Base-by-base conservation (phyloP, 2,797 vertebrate species). In the Menidia menidia region DNA sequence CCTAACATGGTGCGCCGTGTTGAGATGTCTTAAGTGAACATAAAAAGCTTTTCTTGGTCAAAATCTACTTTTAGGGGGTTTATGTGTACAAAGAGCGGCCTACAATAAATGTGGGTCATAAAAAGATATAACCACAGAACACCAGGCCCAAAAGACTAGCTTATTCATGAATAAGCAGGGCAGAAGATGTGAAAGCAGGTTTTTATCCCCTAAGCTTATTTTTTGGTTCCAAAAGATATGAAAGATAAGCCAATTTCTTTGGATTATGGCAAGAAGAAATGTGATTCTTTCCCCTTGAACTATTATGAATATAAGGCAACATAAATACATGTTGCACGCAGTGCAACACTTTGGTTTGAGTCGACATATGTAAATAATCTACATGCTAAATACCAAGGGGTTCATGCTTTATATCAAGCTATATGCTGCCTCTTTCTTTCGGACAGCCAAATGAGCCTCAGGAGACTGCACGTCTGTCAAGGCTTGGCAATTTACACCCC, bases 1-100 rank as follows among this genome's bases (percentile, higher is more conserved):
- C 12, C 16, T 14, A 63, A 68, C 75, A 65, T 41, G 13, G 68
- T 50, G 56, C 53, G 62, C 13, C 30, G 61, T 56, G 82, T 35
- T 4, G 44, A 70, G 35, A 15, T 59, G 70, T 14, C 35, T 39
- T 7, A 1, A 39, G 35, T 39, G 10, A 39, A 6, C 35, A 39
- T 4, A 5, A 39, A 9, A 9, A 39, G 35, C 10, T 4, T 7
- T 4, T 10, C 35, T 39, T 39, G 35, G 35, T 39, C 0, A 39
- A 7, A 39, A 39, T 39, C 35, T 39, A 10, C 6, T 39, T 39
- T 39, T 5, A 39, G 4, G 35, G 35, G 35, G 1, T 5, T 39
- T 39, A 35, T 39, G 35, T 9, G 35, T 39, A 39, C 4, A 39
- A 39, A 39, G 35, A 7, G 10, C 35, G 5, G 35, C 35, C 35